Conservation (phyloP, 2,888 invertebrate species). For the Orthosia gothica region DNA sequence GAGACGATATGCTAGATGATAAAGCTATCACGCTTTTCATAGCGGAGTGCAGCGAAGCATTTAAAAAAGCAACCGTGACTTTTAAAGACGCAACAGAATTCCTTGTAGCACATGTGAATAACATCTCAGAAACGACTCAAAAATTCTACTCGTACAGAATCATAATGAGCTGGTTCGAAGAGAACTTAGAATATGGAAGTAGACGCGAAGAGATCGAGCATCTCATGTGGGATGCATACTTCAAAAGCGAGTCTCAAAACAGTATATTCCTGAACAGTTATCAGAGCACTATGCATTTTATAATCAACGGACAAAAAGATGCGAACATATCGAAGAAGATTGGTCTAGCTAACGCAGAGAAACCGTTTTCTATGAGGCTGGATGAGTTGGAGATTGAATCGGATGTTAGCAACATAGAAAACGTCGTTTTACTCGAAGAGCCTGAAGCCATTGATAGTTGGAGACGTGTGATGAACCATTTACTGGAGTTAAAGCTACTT, state of each 20-base stretch:
- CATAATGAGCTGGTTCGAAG: slow-evolving; percentile 88
- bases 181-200: slow-evolving; percentile 83
- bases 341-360: slow-evolving; percentile 78
- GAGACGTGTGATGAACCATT: slow-evolving; percentile 88
- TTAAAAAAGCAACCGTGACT: slow-evolving; percentile 91
- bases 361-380: slow-evolving; percentile 82
- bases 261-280: slow-evolving; percentile 81
- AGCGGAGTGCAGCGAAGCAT: slow-evolving; percentile 92
- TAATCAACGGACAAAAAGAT: slow-evolving; percentile 85
- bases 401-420: slow-evolving; percentile 86
- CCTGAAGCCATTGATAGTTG: slow-evolving; percentile 85
- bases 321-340: slow-evolving; percentile 77
- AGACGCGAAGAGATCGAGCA: slow-evolving; percentile 87
- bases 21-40: slow-evolving; percentile 89
- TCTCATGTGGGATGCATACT: slow-evolving; percentile 88
- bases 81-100: slow-evolving; percentile 93
- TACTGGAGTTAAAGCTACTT: slow-evolving; percentile 91
- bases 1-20: slow-evolving; percentile 80
- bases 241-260: slow-evolving; percentile 77
- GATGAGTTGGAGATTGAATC: slow-evolving; percentile 88
- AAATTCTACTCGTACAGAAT: slow-evolving; percentile 91
- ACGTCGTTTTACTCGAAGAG: slow-evolving; percentile 82
- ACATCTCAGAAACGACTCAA: slow-evolving; percentile 83
- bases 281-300: slow-evolving; percentile 82
- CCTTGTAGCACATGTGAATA: slow-evolving; percentile 90